Conservation (phyloP, 2,113 vertebrate genomes). For the Calidris pugnax region DNA sequence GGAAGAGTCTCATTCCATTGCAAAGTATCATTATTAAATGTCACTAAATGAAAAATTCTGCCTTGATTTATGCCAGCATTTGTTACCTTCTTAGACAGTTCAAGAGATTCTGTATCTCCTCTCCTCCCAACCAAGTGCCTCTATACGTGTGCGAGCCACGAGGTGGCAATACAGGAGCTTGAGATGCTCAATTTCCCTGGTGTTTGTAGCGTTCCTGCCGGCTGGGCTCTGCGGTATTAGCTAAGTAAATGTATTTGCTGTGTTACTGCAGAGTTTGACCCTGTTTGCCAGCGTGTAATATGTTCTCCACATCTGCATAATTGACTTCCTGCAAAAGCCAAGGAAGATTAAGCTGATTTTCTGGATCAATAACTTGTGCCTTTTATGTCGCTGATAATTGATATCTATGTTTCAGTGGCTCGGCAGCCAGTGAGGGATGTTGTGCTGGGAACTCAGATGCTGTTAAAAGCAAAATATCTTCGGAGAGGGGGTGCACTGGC, state of each 20-base stretch:
- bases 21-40: not conserved
- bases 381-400: not conserved
- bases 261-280: not conserved
- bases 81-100: rapidly evolving
- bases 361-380: not conserved
- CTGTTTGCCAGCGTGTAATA: not conserved
- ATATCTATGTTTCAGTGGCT: not conserved
- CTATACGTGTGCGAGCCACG: not conserved
- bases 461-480: not conserved
- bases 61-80: not conserved
- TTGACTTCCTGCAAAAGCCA: not conserved
- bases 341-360: not conserved
- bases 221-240: not conserved
- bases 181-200: not conserved
- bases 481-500: not conserved
- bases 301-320: not conserved
- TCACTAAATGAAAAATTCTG: not conserved
- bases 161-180: slow-evolving; percentile 41
- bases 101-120: rapidly evolving
- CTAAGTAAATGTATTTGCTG: not conserved
- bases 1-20: not conserved
- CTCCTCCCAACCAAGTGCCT: not conserved
- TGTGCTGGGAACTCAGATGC: not conserved
- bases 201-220: rapidly evolving
- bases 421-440: not conserved